Conservation (phyloP, 2,888 invertebrate genomes). For the Plebejus argus region DNA sequence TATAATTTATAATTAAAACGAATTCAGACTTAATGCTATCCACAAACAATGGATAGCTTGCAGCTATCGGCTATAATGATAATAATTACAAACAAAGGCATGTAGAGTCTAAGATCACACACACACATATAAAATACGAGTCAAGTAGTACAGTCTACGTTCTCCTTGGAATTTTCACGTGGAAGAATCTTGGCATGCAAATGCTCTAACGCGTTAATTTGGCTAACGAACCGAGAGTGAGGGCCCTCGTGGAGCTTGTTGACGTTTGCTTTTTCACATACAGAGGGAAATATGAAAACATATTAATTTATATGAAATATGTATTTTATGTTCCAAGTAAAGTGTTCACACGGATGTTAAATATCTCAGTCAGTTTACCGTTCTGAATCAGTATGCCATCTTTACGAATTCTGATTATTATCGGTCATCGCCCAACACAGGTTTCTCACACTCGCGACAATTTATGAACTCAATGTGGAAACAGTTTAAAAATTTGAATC, state of each 20-base stretch:
- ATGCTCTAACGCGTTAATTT: constrained; percentile 68
- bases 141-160: not conserved
- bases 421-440: too few species aligned
- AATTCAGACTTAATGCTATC: too few species aligned
- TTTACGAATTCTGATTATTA: not conserved
- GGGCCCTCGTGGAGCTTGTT: constrained; percentile 56
- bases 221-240: constrained; percentile 68
- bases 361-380: not conserved
- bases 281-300: constrained; percentile 40
- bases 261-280: constrained; percentile 60
- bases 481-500: not conserved
- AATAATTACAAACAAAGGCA: too few species aligned
- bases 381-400: not conserved
- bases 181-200: constrained; percentile 42
- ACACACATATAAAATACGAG: not conserved
- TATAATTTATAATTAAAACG: too few species aligned
- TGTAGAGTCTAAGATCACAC: not conserved
- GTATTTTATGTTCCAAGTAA: constrained; percentile 28
- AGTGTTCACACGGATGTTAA: not conserved
- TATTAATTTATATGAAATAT: constrained; percentile 30
- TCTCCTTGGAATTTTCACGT: constrained; percentile 30
- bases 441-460: not conserved
- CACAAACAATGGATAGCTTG: too few species aligned
- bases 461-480: too few species aligned
- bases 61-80: too few species aligned